Percentiles rank a stretch among this genome's conserved stretches.
Evolutionary conservation across 2,888 invertebrate genomes (phyloP).

Genomic region (Conistra vaccinii): DNA sequence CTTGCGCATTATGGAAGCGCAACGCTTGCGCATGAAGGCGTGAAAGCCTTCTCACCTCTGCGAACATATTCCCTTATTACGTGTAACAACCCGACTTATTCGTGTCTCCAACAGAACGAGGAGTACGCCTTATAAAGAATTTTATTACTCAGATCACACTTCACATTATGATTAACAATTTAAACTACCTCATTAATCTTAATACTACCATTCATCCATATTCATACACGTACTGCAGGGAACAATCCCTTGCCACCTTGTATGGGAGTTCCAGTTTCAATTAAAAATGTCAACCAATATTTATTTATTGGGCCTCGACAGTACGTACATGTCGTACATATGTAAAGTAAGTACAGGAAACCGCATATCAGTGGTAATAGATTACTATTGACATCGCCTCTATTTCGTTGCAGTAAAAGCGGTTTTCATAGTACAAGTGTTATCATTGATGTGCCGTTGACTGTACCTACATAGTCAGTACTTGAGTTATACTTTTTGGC

Average conservation of each 20-base stretch:
- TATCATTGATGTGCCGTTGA: background rate
- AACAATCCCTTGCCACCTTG: conserved; percentile 27
- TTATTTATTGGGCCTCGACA: background rate
- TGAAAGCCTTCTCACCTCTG: no score
- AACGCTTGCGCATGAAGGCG: no score
- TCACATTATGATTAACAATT: background rate
- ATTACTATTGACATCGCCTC: background rate
- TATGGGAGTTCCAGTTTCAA: conserved; percentile 31
- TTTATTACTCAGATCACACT: background rate
- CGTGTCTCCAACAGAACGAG: background rate
- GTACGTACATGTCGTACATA: background rate
- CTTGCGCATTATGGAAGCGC: no score
- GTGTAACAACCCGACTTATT: background rate
- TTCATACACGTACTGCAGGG: conserved; percentile 1
- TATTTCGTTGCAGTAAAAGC: background rate
- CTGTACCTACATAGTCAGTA: background rate
- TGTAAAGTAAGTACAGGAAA: background rate
- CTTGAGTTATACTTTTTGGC: conserved; percentile 35
- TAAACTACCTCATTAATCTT: background rate
- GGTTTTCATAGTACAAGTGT: background rate
- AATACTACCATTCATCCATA: conserved; percentile 6
- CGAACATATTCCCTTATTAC: no score
- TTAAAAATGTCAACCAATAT: conserved; percentile 34
- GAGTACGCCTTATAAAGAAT: background rate
- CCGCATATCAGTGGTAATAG: background rate